These are phyloP conservation scores for Pongo pygmaeus DNA, from an alignment of 2,113 vertebrate genomes.

Conservation along the genomic window DNA sequence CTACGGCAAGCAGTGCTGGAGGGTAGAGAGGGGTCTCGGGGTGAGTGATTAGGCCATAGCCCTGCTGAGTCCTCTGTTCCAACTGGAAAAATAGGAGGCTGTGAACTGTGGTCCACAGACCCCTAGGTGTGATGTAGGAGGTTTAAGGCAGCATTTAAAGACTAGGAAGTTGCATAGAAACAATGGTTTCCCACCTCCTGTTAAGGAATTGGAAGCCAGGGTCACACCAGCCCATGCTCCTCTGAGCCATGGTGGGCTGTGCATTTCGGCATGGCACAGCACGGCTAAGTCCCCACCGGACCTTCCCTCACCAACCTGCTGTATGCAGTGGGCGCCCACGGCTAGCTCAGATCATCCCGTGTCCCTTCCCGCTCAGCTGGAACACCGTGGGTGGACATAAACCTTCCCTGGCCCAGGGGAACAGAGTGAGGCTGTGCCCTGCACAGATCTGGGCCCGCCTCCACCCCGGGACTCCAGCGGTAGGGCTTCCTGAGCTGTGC, in stretches of 20 bases:
- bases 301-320: background rate
- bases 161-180: background rate
- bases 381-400: background rate
- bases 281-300: background rate
- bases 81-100: background rate
- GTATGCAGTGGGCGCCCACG: rapidly evolving
- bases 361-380: background rate
- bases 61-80: background rate
- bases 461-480: background rate
- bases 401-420: background rate
- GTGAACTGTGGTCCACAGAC: background rate
- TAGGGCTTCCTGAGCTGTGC: no score
- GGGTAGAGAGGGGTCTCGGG: rapidly evolving
- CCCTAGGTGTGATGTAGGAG: background rate
- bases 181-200: background rate
- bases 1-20: rapidly evolving
- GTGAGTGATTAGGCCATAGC: background rate
- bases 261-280: background rate
- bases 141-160: background rate
- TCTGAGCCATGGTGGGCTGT: rapidly evolving
- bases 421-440: rapidly evolving
- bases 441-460: rapidly evolving
- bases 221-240: rapidly evolving
- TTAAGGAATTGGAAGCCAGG: background rate
- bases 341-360: background rate